Evolutionary conservation across 2,113 vertebrate genomes (phyloP), one percentile per base, ranked within the genome.

Genomic region (Calidris pugnax): DNA sequence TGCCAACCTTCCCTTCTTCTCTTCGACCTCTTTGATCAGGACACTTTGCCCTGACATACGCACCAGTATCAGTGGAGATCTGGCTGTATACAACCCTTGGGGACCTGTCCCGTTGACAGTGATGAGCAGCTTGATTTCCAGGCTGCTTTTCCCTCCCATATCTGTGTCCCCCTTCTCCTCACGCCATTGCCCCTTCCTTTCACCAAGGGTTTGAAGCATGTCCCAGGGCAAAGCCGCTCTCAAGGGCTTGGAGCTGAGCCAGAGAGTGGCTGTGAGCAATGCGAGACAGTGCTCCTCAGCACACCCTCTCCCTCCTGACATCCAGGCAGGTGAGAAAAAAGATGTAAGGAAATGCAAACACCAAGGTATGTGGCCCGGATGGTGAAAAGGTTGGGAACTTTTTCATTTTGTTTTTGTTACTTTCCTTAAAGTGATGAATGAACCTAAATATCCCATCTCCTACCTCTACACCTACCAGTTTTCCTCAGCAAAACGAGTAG

Each of bases 31-130:
- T 93, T 86, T 75, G 63, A 80, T 81, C 10, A 32, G 53, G 55
- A 30, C 48, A 15, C 39, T 64, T 83, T 55, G 30, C 81, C 39
- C 41, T 76, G 10, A 45, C 20, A 10, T 14, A 7, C 19, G 37
- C 12, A 10, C 14, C 64, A 26, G 28, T 48, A 23, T 30, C 67
- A 51, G 50, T 12, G 87, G 37, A 56, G 43, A 56, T 15, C 5
- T 2, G 32, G 37, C 10, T 6, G 2, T n/a, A 5, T 21, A 0
- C 1, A 22, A 6, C 32, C 24, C 7, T 0, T 47, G 47, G 48
- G n/a, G 15, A 63, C 27, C 66, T 71, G 18, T n/a, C 51, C 41
- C 22, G 4, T 0, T 18, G 22, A 32, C 50, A 81, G 72, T 4
- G 59, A 64, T 4, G 6, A 53, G 32, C 4, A 15, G 33, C 47